Evolutionary conservation across 1,140 invertebrate genomes (phyloP), one percentile per base, ranked within the genome.

Genomic region (Mizuhopecten yessoensis): DNA sequence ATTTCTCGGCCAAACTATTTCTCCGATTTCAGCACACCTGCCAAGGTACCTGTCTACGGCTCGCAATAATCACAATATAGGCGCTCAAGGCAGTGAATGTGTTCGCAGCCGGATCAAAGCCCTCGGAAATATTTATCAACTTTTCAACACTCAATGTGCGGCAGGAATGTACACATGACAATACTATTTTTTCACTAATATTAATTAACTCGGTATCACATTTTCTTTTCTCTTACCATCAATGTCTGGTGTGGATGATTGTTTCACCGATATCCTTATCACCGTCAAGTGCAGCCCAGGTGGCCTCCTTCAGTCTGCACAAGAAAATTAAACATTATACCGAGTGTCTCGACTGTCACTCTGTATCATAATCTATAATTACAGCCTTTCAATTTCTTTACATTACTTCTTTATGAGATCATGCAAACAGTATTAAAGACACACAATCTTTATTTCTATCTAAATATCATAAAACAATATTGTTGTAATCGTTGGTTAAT

Each of bases 1-100:
- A 89, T 86, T 42, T 36, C 36, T 86, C 39, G 23, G 17, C 34
- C 23, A 86, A 39, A 89, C 75, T 89, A 33, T 89, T 49, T 89
- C 17, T 86, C 49, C 42, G 33, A n/a, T 89, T 75, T 42, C 36
- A n/a, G n/a, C 86, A 86, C 86, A 34, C 34, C 42, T 36, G 86
- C 75, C 33, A 33, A 89, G 29, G 86, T 75, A 75, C 57, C 15
- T 75, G 86, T 42, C 89, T 86, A 89, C 86, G 86, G 23, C n/a
- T 17, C 17, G n/a, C 42, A 89, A 86, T 33, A 86, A 89, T 89
- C 42, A 89, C 34, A 86, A 86, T 17, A 34, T 75, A 34, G 39
- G 17, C 57, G 29, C 9, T 75, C n/a, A 9, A 75, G 29, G 23
- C 57, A 75, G 57, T 17, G 57, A 75, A 75, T 75, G 57, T 75